Evolutionary conservation across 2,113 vertebrate species (phyloP), one percentile per base, ranked within the genome.

Genomic region (Struthidea cinerea): DNA sequence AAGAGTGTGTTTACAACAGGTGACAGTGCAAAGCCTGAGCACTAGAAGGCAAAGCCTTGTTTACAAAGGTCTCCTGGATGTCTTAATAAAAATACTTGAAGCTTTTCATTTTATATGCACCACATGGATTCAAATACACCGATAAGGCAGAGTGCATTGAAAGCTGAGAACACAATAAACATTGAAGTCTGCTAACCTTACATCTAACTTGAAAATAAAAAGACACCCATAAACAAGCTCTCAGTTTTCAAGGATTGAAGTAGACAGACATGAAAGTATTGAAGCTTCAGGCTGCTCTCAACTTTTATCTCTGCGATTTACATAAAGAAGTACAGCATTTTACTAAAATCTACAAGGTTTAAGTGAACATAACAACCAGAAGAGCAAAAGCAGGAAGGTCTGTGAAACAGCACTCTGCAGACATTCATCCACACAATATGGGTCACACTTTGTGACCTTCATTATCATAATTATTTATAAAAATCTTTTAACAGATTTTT

Each of bases 51-150:
- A 78, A 79, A 95, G 60, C 13, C 61, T 77, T 89, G 57, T 71
- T 93, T 87, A 84, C 68, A 82, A 44, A 92, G 59, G 24, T 81
- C 33, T 85, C 44, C 39, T 88, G 64, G 53, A 90, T 57, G 28
- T 93, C 85, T 94, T 89, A 81, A 96, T 90, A 94, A 95, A 94
- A 90, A 93, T 47, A 77, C 56, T 88, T 10, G 1, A 84, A 41
- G 60, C 49, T 94, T 84, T 84, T 89, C 52, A 49, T 76, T 89
- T 93, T 41, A 55, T 55, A 56, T 28, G 32, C 59, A 71, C 30
- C 70, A 73, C 1, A 0, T 77, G 56, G 17, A 55, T 59, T 90
- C 57, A 68, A 91, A 59, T 14, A 46, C 76, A 55, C 42, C 0
- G 37, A 56, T 94, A 79, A 61, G 59, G 30, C 75, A 88, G 64